These are phyloP conservation scores for Dreissena polymorpha DNA, from an alignment of 1,140 invertebrate genomes.

Conservation along the genomic window DNA sequence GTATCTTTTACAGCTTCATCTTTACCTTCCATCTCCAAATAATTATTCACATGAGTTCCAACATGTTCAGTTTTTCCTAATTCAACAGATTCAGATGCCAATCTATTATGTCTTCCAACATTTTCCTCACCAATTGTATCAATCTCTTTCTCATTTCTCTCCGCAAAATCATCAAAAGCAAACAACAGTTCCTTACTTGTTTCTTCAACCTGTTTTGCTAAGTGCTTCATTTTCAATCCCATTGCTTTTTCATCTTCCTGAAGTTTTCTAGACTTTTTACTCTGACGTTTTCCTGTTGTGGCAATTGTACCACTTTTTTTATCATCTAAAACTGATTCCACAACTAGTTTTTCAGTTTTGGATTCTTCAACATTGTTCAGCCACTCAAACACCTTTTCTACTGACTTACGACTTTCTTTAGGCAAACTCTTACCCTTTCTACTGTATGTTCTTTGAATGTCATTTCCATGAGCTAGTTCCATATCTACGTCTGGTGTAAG, in stretches of 20 bases:
- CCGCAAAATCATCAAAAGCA: conserved; percentile 36
- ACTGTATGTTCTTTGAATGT: conserved; percentile 30
- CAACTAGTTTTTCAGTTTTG: no score
- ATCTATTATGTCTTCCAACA: neutral
- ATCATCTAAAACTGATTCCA: no score
- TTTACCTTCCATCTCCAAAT: neutral
- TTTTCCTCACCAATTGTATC: neutral
- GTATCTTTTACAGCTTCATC: neutral
- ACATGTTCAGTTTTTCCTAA: neutral
- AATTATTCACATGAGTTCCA: neutral
- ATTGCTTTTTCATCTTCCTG: conserved; percentile 34
- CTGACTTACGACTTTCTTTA: conserved; percentile 7
- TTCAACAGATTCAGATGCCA: neutral
- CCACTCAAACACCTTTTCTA: conserved; percentile 41
- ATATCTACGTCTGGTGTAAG: conserved; percentile 20
- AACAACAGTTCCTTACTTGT: conserved; percentile 25
- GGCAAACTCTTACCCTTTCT: conserved; percentile 26
- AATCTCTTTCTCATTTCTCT: neutral
- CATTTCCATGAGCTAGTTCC: neutral
- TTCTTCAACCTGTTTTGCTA: conserved; percentile 31
- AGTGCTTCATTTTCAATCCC: conserved; percentile 41
- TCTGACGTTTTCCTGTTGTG: neutral
- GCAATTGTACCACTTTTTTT: neutral
- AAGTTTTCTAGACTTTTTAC: conserved; percentile 22
- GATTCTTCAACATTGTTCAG: conserved; percentile 27